phyloP scores from a whole-genome alignment of 2,797 vertebrate species.

The Trachurus trachurus region DNA sequence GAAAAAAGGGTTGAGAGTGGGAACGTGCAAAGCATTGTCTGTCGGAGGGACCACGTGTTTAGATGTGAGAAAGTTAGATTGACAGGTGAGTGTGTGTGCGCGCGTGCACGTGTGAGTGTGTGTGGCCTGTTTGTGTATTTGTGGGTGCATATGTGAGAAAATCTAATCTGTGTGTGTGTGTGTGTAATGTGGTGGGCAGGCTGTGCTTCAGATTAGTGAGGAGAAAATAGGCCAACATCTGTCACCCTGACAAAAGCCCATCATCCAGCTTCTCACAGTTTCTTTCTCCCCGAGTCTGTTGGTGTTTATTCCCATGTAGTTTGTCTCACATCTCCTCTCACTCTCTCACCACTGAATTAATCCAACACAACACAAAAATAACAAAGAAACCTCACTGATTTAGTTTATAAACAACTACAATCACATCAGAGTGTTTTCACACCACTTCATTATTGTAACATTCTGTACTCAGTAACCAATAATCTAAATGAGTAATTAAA shows the following conservation, averaged over 20 bases:
- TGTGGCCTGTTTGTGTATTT: constrained; percentile 35
- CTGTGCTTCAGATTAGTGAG: constrained; percentile 72
- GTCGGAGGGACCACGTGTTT: constrained; percentile 3
- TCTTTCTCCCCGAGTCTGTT: constrained; percentile 21
- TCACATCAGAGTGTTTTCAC: too few relatives aligned
- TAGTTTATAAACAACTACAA: not conserved
- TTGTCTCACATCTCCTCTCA: not conserved
- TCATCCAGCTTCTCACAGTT: constrained; percentile 34
- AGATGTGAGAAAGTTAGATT: constrained; percentile 30
- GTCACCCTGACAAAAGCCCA: constrained; percentile 76
- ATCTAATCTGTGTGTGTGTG: constrained; percentile 13
- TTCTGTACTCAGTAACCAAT: too few relatives aligned
- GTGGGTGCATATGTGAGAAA: constrained; percentile 7
- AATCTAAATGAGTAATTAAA: too few relatives aligned
- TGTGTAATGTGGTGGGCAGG: constrained; percentile 52
- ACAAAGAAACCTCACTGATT: not conserved
- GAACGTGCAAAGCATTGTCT: constrained; percentile 10
- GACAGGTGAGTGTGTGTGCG: not conserved
- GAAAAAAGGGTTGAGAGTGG: constrained; percentile 7
- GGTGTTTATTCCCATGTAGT: constrained; percentile 1
- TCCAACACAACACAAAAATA: not conserved
- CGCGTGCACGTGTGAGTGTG: not conserved
- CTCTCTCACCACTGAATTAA: not conserved
- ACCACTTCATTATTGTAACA: too few relatives aligned
- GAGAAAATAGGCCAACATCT: constrained; percentile 84